A percentile compares a stretch with the other conserved stretches of the same genome.
Evolutionary conservation across 2,888 invertebrate genomes (phyloP).

Genomic region (Pandemis cinnamomeana): DNA sequence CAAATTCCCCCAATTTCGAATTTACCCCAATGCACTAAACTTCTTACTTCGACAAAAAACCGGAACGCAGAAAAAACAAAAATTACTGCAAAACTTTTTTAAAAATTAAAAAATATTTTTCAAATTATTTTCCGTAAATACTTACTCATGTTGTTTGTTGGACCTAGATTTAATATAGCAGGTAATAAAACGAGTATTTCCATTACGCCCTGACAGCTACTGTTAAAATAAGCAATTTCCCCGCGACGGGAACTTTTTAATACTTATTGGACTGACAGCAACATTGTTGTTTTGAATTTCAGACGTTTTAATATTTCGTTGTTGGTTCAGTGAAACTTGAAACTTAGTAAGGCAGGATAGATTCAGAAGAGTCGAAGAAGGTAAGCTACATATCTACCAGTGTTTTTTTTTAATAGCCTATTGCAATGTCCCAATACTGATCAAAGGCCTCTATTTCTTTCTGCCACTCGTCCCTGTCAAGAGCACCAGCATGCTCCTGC

Average conservation of each 20-base stretch:
- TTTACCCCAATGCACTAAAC: no score
- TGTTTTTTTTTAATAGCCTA: no score
- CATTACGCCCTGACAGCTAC: constrained; percentile 67
- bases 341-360: neutral
- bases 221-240: constrained; percentile 59
- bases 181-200: constrained; percentile 79
- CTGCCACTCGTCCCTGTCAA: no score
- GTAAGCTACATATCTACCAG: no score
- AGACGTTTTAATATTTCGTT: constrained; percentile 17
- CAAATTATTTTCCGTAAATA: constrained; percentile 28
- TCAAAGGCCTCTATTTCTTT: no score
- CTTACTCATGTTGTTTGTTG: constrained; percentile 56
- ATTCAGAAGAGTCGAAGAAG: neutral
- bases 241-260: constrained; percentile 61
- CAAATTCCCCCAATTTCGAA: no score
- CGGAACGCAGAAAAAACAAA: neutral
- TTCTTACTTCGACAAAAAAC: no score
- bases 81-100: no score
- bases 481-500: no score
- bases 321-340: neutral
- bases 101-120: no score
- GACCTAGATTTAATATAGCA: constrained; percentile 73
- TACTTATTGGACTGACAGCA: constrained; percentile 48
- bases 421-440: no score
- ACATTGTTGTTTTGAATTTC: constrained; percentile 38